phyloP scores from a whole-genome alignment of 2,113 vertebrate species.

The Grus americana region DNA sequence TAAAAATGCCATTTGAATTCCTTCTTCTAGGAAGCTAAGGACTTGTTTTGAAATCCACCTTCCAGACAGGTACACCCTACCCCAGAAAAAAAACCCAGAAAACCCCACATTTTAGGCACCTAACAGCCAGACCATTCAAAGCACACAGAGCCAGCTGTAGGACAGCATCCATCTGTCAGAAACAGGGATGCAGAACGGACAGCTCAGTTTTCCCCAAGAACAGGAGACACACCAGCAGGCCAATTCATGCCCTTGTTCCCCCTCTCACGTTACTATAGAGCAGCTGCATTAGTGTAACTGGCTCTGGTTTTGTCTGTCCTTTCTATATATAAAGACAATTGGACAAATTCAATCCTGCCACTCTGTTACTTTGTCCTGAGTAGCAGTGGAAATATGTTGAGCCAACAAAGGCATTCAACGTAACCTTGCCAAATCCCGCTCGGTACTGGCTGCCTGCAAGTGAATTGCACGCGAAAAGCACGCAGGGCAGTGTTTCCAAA shows the following conservation, averaged over 20 bases:
- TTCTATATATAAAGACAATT: constrained; percentile 46
- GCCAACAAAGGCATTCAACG: constrained; percentile 19
- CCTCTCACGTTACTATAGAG: background rate
- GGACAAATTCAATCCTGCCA: constrained; percentile 10
- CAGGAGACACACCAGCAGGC: background rate
- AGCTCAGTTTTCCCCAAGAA: background rate
- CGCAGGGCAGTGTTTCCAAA: background rate
- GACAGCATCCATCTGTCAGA: background rate
- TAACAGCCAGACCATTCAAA: background rate
- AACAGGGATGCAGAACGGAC: background rate
- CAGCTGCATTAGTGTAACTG: constrained; percentile 3
- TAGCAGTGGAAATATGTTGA: constrained; percentile 32
- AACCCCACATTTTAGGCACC: background rate
- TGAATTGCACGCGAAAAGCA: background rate
- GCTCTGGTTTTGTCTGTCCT: background rate
- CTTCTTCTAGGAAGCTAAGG: background rate
- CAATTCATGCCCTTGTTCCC: background rate
- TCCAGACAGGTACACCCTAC: background rate
- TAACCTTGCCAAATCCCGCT: constrained; percentile 32
- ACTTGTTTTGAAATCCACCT: background rate
- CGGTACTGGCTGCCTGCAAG: background rate
- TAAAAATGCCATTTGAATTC: background rate
- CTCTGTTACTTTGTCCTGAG: background rate
- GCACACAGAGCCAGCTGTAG: background rate
- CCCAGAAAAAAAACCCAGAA: background rate